Evolutionary conservation across 2,888 invertebrate species (phyloP).

Genomic region (Mythimna albipuncta): DNA sequence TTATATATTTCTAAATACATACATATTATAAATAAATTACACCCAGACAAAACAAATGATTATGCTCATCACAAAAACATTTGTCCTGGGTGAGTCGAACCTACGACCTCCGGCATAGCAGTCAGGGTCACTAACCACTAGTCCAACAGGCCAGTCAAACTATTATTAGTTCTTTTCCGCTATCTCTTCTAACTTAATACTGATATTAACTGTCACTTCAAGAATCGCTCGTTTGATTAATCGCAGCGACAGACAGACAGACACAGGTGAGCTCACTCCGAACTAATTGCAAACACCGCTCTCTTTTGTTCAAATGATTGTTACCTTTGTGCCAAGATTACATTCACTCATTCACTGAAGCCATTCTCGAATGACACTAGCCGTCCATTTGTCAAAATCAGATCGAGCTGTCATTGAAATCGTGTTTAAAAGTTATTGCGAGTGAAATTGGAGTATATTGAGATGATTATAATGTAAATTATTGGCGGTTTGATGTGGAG

Average conservation of each 20-base stretch:
- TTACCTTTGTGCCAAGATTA: constrained; percentile 67
- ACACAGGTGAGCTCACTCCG: constrained; percentile 66
- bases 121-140: no score
- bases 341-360: constrained; percentile 63
- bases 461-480: constrained; percentile 36
- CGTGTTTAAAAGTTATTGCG: constrained; percentile 40
- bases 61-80: no score
- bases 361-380: constrained; percentile 49
- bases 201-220: constrained; percentile 62
- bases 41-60: no score
- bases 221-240: constrained; percentile 62
- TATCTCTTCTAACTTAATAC: constrained; percentile 8
- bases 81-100: no score
- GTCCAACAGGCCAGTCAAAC: no score
- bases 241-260: constrained; percentile 55
- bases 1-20: no score
- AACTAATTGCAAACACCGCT: constrained; percentile 64
- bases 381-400: constrained; percentile 70
- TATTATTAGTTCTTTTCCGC: constrained; percentile 12
- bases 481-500: constrained; percentile 30
- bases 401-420: constrained; percentile 53
- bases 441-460: constrained; percentile 51
- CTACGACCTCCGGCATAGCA: no score
- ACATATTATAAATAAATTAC: no score
- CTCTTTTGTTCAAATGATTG: constrained; percentile 72